A percentile compares a stretch with the other conserved stretches of the same genome.
phyloP scores from a whole-genome alignment of 2,113 vertebrate genomes.

The Orthochromis malagaraziensis region DNA sequence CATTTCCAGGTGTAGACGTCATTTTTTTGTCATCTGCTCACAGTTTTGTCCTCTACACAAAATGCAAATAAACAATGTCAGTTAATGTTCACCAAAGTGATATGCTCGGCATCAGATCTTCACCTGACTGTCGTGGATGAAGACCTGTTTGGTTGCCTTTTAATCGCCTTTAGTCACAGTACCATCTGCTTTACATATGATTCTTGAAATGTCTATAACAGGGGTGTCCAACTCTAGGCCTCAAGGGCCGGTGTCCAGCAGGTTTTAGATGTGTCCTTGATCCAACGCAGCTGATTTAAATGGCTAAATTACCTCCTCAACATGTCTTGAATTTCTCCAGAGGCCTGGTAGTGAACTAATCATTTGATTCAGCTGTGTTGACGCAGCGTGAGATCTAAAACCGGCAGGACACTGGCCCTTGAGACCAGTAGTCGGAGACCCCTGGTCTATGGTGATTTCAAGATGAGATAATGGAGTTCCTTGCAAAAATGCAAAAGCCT shows the following conservation, averaged over 20 bases:
- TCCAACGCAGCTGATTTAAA: rapidly evolving
- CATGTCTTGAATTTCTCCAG: not conserved
- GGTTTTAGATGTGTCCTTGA: not conserved
- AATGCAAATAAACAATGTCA: not conserved
- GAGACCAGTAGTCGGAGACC: rapidly evolving
- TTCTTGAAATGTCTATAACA: not conserved
- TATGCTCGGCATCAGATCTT: not conserved
- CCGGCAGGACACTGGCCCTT: not conserved
- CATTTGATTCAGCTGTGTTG: not conserved
- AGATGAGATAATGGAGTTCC: not conserved
- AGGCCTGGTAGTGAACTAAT: not conserved
- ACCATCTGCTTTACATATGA: not conserved
- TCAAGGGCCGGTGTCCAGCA: not conserved
- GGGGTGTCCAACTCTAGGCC: not conserved
- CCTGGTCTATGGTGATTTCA: rapidly evolving
- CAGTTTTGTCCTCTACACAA: not conserved
- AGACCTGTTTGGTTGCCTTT: not conserved
- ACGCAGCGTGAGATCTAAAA: not conserved
- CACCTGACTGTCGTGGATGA: not conserved
- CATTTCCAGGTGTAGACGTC: rapidly evolving
- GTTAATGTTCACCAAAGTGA: not conserved
- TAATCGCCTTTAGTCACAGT: not conserved
- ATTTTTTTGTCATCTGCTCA: not conserved
- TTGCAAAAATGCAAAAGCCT: not conserved
- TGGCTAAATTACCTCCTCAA: not conserved